These are phyloP conservation scores for Betta splendens DNA, from an alignment of 2,797 vertebrate species.

Conservation along the genomic window DNA sequence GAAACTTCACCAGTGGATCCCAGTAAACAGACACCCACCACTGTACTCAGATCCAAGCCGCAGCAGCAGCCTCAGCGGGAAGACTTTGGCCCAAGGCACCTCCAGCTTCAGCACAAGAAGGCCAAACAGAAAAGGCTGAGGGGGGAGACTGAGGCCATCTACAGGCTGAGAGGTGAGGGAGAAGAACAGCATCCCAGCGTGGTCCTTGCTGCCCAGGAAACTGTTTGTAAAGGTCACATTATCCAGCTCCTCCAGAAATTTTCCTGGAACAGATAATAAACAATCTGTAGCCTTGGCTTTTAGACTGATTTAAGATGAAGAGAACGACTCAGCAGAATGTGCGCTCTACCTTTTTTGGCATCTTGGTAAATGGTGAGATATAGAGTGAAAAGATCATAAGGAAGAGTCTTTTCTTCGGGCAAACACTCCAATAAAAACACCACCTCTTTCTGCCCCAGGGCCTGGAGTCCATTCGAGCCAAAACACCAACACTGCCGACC, in stretches of 20 bases:
- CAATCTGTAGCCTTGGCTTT: background rate
- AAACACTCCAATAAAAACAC: conserved; percentile 88
- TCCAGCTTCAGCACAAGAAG: conserved; percentile 94
- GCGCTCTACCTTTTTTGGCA: conserved; percentile 86
- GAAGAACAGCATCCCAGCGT: conserved; percentile 94
- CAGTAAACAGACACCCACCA: conserved; percentile 74
- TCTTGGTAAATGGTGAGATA: conserved; percentile 91
- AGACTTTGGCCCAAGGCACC: conserved; percentile 96
- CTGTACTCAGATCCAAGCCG: conserved; percentile 89
- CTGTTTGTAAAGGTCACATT: conserved; percentile 90
- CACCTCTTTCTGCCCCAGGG: conserved; percentile 93
- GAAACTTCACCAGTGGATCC: background rate
- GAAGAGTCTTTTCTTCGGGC: conserved; percentile 87
- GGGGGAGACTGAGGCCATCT: conserved; percentile 83
- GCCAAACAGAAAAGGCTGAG: conserved; percentile 87
- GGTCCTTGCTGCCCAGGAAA: conserved; percentile 90
- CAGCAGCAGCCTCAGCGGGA: conserved; percentile 91
- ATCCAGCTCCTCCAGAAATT: conserved; percentile 88
- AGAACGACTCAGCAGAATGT: accelerated
- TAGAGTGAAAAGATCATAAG: conserved; percentile 89
- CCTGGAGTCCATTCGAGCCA: conserved; percentile 91
- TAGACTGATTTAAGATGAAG: background rate
- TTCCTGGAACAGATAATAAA: conserved; percentile 77
- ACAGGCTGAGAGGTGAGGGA: conserved; percentile 87
- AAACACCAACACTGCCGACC: conserved; percentile 92